These are phyloP conservation scores for Abrostola triplasia DNA, from an alignment of 2,888 invertebrate genomes.

Conservation along the genomic window DNA sequence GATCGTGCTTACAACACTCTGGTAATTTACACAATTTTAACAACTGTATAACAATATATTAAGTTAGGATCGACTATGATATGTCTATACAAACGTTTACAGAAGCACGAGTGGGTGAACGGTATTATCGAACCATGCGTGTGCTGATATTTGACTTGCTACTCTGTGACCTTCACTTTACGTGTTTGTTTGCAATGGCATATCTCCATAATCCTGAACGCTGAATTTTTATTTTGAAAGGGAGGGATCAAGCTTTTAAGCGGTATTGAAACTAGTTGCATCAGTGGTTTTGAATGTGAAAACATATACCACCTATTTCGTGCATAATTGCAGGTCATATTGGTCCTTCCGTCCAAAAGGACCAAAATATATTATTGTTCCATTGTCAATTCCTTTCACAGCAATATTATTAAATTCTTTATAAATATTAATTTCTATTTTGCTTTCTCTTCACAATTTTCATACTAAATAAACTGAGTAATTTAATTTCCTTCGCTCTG, in stretches of 20 bases:
- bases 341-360: not conserved
- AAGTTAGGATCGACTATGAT: slow-evolving; percentile 8
- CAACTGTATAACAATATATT: slow-evolving; percentile 30
- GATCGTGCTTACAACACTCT: slow-evolving; percentile 27
- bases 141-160: slow-evolving; percentile 3
- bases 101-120: slow-evolving; percentile 14
- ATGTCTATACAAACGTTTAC: slow-evolving; percentile 14
- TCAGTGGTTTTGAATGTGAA: slow-evolving; percentile 35
- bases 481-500: slow-evolving; percentile 23
- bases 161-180: slow-evolving; percentile 13
- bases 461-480: not conserved
- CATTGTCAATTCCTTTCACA: too few species aligned
- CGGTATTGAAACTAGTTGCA: slow-evolving; percentile 48
- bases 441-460: not conserved
- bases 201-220: not conserved
- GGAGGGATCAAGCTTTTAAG: slow-evolving; percentile 25
- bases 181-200: slow-evolving; percentile 8
- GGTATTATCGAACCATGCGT: slow-evolving; percentile 42
- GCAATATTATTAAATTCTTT: too few species aligned
- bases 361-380: not conserved
- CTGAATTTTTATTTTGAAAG: not conserved
- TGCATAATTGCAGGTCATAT: not conserved
- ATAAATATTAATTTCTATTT: too few species aligned
- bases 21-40: not conserved
- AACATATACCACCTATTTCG: not conserved